phyloP scores from a whole-genome alignment of 2,888 invertebrate species.

The Orthosia gracilis region DNA sequence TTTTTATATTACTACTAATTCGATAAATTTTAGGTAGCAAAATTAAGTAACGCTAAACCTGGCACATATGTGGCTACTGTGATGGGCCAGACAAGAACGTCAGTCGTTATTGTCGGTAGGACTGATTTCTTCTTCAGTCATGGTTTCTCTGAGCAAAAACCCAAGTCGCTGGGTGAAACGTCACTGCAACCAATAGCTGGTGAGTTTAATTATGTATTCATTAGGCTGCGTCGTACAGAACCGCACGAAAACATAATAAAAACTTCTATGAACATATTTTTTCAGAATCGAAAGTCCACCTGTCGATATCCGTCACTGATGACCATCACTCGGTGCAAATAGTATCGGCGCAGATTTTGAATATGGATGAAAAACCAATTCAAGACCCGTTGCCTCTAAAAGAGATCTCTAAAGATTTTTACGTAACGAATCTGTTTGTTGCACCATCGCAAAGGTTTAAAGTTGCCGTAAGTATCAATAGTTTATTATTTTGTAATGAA shows the following conservation, averaged over 20 bases:
- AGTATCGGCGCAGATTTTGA: conserved; percentile 46
- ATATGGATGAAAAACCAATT: conserved; percentile 36
- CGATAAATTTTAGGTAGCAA: conserved; percentile 47
- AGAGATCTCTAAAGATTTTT: conserved; percentile 51
- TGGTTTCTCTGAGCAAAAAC: conserved; percentile 59
- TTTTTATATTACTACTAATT: not conserved
- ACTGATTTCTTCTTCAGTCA: conserved; percentile 65
- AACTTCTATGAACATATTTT: conserved; percentile 12
- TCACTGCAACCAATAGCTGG: conserved; percentile 61
- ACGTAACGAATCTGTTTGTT: conserved; percentile 47
- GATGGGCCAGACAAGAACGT: conserved; percentile 25
- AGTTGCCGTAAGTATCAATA: conserved; percentile 59
- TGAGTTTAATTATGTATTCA: conserved; percentile 38
- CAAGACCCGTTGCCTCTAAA: conserved; percentile 23
- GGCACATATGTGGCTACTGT: conserved; percentile 59
- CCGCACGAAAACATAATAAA: not conserved
- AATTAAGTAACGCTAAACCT: conserved; percentile 36
- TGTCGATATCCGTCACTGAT: conserved; percentile 60
- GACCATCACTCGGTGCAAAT: conserved; percentile 50
- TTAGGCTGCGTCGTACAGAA: not conserved
- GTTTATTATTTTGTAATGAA: conserved; percentile 6
- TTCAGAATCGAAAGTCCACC: conserved; percentile 51
- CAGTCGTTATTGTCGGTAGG: conserved; percentile 55
- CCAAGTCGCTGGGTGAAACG: conserved; percentile 51
- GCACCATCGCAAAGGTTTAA: conserved; percentile 61